Evolutionary conservation across 2,797 vertebrate genomes (phyloP).

Genomic region (Sylvilagus floridanus): DNA sequence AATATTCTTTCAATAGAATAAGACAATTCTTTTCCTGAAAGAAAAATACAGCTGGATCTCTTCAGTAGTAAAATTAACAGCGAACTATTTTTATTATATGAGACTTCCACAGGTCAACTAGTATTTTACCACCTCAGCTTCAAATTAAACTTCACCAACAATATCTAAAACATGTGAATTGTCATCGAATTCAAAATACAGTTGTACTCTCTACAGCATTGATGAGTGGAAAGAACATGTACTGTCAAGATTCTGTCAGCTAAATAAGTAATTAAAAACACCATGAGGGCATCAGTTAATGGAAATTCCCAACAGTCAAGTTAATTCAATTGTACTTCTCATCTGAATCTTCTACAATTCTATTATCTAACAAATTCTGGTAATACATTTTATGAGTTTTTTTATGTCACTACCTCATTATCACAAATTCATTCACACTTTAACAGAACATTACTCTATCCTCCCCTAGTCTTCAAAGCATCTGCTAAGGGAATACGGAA

Average conservation of each 20-base stretch:
- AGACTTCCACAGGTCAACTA: constrained; percentile 26
- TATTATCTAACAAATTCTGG: neutral
- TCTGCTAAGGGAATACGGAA: neutral
- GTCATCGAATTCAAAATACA: neutral
- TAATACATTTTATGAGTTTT: neutral
- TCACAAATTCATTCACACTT: neutral
- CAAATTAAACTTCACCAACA: constrained; percentile 8
- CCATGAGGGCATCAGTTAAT: neutral
- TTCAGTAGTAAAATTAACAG: constrained; percentile 26
- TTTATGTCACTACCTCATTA: neutral
- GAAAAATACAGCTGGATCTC: constrained; percentile 4
- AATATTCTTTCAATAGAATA: constrained; percentile 40
- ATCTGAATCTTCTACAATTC: neutral
- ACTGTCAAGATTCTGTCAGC: neutral
- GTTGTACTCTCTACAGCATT: neutral
- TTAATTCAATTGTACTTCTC: neutral
- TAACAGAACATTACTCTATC: neutral
- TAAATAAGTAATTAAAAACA: constrained; percentile 24
- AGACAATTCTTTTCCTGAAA: constrained; percentile 24
- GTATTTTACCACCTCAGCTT: neutral
- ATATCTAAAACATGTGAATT: neutral
- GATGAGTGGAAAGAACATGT: neutral
- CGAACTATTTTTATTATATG: neutral
- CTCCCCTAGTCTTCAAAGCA: neutral
- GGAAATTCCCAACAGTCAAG: neutral